Conservation (phyloP, 1,140 invertebrate genomes). For the Caenorhabditis tropicalis region DNA sequence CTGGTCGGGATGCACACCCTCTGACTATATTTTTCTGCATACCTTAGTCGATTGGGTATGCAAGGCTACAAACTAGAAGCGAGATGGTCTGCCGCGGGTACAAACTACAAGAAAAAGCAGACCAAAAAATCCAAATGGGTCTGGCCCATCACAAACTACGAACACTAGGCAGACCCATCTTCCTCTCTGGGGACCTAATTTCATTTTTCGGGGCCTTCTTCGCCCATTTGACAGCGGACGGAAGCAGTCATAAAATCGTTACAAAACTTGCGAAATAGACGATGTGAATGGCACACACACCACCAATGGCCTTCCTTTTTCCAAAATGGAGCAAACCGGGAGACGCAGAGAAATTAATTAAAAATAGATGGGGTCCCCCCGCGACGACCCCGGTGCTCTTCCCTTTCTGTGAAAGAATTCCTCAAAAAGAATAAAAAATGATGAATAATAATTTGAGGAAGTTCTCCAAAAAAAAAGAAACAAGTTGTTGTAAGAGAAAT, state of each 20-base stretch:
- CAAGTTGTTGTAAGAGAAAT: neutral
- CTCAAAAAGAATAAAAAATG: neutral
- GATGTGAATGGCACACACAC: neutral
- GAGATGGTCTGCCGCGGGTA: too few species aligned
- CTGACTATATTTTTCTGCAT: too few species aligned
- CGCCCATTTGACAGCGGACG: neutral
- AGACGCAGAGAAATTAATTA: conserved; percentile 31
- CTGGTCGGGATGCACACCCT: too few species aligned
- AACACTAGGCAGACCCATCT: neutral
- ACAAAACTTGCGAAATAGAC: conserved; percentile 28
- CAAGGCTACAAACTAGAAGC: too few species aligned
- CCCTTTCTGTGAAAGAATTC: neutral
- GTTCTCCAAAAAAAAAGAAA: neutral
- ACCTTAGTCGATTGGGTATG: too few species aligned
- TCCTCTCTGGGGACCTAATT: conserved; percentile 1
- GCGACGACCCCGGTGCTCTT: neutral
- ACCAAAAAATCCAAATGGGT: too few species aligned
- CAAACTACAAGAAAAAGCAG: too few species aligned
- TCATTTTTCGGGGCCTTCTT: neutral
- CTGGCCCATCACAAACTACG: too few species aligned
- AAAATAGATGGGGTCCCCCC: neutral
- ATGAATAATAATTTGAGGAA: neutral
- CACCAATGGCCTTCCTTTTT: neutral
- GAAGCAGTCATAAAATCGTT: conserved; percentile 20
- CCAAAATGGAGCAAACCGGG: neutral